phyloP scores from a whole-genome alignment of 2,113 vertebrate genomes.

The Centrocercus urophasianus region DNA sequence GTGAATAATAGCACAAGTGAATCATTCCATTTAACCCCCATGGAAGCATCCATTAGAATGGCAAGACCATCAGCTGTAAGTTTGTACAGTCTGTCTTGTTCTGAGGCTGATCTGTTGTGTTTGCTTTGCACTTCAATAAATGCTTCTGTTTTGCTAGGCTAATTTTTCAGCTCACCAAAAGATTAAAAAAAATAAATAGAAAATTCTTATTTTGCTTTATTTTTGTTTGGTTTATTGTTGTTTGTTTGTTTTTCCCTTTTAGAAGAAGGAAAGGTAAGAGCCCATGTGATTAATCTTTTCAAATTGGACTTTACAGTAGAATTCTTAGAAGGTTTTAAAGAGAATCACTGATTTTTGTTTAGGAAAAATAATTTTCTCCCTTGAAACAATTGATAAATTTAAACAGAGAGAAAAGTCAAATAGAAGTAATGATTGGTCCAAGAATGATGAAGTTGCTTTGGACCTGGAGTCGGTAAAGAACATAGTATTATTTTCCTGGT shows the following conservation, averaged over 20 bases:
- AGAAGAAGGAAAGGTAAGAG: background rate
- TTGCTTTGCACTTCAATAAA: background rate
- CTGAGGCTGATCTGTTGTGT: background rate
- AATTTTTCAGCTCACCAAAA: background rate
- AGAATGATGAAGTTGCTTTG: background rate
- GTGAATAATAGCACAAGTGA: background rate
- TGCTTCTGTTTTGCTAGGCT: background rate
- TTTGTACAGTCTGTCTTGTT: background rate
- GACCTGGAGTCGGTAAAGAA: accelerated
- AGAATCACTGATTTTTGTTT: background rate
- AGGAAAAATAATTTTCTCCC: background rate
- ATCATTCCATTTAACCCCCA: background rate
- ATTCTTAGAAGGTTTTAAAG: background rate
- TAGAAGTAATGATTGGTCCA: background rate
- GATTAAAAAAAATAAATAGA: background rate
- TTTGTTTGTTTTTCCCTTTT: background rate
- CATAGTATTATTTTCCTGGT: background rate
- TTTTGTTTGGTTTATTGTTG: background rate
- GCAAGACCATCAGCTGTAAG: background rate
- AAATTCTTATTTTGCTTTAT: background rate
- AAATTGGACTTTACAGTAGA: background rate
- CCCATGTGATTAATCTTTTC: background rate
- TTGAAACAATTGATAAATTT: background rate
- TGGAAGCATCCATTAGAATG: background rate
- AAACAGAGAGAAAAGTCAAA: background rate